Percentiles rank a stretch among this genome's conserved stretches.
These are phyloP conservation scores for Plutella xylostella DNA, from an alignment of 2,888 invertebrate species.

Conservation along the genomic window DNA sequence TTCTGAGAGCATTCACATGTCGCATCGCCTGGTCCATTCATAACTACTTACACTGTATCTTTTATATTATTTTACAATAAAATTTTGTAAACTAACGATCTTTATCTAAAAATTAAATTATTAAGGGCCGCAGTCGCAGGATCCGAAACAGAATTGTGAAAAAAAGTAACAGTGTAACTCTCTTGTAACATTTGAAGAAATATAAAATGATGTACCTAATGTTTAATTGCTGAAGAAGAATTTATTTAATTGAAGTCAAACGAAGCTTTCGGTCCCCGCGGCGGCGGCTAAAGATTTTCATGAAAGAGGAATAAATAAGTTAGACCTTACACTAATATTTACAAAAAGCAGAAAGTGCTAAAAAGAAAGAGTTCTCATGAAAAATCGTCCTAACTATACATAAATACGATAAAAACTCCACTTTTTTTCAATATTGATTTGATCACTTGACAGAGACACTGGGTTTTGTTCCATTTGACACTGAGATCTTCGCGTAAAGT, in stretches of 20 bases:
- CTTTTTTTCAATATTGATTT: slow-evolving; percentile 22
- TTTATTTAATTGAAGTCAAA: too few relatives aligned
- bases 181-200: not conserved
- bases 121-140: slow-evolving; percentile 1
- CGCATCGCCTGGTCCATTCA: slow-evolving; percentile 59
- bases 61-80: slow-evolving; percentile 60
- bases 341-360: slow-evolving; percentile 62
- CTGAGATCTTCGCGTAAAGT: slow-evolving; percentile 45
- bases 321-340: slow-evolving; percentile 58
- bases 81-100: slow-evolving; percentile 67
- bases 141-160: not conserved
- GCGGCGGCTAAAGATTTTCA: slow-evolving; percentile 16
- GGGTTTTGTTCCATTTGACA: slow-evolving; percentile 57
- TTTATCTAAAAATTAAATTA: slow-evolving; percentile 13
- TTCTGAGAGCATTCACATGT: slow-evolving; percentile 8
- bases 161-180: not conserved
- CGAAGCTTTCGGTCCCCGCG: too few relatives aligned
- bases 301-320: slow-evolving; percentile 61
- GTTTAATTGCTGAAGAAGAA: not conserved
- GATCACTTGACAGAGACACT: slow-evolving; percentile 63
- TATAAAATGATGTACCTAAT: not conserved
- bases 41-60: slow-evolving; percentile 40
- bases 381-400: slow-evolving; percentile 61
- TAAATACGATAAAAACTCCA: slow-evolving; percentile 37
- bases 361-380: slow-evolving; percentile 35